Evolutionary conservation across 2,888 invertebrate species (phyloP).

Genomic region (Neria commutata): DNA sequence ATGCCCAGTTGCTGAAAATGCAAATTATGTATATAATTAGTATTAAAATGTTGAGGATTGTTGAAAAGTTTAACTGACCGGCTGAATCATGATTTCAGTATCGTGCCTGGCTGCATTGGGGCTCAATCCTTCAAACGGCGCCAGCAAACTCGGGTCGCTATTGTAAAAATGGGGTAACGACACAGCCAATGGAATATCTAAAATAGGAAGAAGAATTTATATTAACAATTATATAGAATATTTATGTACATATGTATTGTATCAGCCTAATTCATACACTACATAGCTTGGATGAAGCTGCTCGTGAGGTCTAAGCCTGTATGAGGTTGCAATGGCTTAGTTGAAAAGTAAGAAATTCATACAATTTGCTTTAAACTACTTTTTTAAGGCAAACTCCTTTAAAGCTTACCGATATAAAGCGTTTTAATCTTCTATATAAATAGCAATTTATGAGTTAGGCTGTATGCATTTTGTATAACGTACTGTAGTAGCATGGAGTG

Average conservation of each 20-base stretch:
- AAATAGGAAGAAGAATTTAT: conserved; percentile 19
- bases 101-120: conserved; percentile 66
- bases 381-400: too few species aligned
- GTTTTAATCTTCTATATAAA: too few species aligned
- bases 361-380: too few species aligned
- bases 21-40: conserved; percentile 1
- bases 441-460: too few species aligned
- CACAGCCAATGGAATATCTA: conserved; percentile 75
- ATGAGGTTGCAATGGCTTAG: neutral
- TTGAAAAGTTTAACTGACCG: conserved; percentile 63
- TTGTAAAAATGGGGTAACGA: conserved; percentile 76
- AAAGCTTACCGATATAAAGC: too few species aligned
- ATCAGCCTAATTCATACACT: too few species aligned
- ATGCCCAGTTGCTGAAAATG: conserved; percentile 68
- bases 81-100: conserved; percentile 71
- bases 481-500: conserved; percentile 75
- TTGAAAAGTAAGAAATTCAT: neutral
- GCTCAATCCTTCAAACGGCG: conserved; percentile 68
- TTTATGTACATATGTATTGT: neutral
- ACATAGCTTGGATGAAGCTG: too few species aligned
- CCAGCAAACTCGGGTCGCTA: conserved; percentile 66
- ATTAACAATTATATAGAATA: conserved; percentile 1
- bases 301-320: too few species aligned
- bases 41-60: neutral
- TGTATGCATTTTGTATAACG: conserved; percentile 48